These are phyloP conservation scores for Pheucticus melanocephalus DNA, from an alignment of 2,113 vertebrate species.

Conservation along the genomic window DNA sequence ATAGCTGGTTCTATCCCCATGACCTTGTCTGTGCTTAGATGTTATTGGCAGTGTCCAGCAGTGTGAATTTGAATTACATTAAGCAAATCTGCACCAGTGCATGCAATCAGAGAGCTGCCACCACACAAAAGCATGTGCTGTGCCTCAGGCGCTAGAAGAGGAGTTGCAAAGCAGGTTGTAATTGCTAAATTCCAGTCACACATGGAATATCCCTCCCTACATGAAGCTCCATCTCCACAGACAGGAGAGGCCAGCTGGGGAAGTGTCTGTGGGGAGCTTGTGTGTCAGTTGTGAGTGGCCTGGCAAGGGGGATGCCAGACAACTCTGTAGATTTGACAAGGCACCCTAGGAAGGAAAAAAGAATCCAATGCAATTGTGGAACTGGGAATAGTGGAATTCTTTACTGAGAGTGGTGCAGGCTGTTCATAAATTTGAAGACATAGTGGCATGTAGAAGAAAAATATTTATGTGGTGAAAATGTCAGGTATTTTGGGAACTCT, in stretches of 20 bases:
- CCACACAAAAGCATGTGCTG: neutral
- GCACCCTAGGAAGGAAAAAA: neutral
- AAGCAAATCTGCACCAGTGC: neutral
- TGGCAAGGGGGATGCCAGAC: neutral
- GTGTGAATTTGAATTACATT: neutral
- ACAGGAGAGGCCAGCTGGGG: neutral
- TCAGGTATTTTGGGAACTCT: neutral
- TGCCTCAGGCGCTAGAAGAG: neutral
- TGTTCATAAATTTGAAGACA: neutral
- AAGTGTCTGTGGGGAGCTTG: fast-evolving
- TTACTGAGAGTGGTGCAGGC: neutral
- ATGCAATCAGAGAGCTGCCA: neutral
- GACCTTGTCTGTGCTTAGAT: neutral
- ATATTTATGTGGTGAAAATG: neutral
- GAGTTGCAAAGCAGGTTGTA: neutral
- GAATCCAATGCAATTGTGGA: neutral
- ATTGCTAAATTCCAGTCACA: neutral
- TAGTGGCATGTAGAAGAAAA: fast-evolving
- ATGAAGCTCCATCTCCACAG: neutral
- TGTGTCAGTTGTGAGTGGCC: neutral
- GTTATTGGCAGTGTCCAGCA: neutral
- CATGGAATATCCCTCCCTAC: neutral
- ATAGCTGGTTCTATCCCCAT: neutral
- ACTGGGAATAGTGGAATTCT: neutral
- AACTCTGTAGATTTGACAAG: neutral